Percentiles rank a stretch among this genome's conserved stretches.
phyloP scores from a whole-genome alignment of 2,888 invertebrate species.

The Capitulum mitella region DNA sequence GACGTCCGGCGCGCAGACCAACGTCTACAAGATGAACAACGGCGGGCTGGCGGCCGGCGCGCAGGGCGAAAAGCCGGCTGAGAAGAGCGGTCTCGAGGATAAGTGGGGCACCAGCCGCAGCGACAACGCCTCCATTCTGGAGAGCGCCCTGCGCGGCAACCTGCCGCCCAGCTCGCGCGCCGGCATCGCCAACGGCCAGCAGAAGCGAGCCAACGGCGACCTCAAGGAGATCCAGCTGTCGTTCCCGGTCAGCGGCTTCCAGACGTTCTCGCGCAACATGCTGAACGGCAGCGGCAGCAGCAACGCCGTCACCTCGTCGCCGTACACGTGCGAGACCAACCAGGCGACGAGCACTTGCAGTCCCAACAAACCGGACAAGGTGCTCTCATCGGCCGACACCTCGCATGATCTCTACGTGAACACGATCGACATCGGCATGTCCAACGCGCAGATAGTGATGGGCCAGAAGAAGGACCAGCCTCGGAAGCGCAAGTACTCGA shows the following conservation, averaged over 20 bases:
- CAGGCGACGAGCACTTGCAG: slow-evolving; percentile 23
- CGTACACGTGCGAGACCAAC: slow-evolving; percentile 8
- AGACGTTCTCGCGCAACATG: neutral
- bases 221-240: slow-evolving; percentile 15
- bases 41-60: neutral
- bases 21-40: neutral
- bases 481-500: slow-evolving; percentile 36
- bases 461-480: slow-evolving; percentile 29
- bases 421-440: slow-evolving; percentile 32
- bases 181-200: slow-evolving; percentile 28
- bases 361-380: neutral
- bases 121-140: slow-evolving; percentile 34
- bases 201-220: neutral
- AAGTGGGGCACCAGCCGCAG: slow-evolving; percentile 33
- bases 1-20: neutral
- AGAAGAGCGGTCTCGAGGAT: slow-evolving; percentile 31
- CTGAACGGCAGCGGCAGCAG: neutral
- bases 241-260: slow-evolving; percentile 23
- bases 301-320: neutral
- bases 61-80: slow-evolving; percentile 30
- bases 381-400: neutral
- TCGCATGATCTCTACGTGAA: slow-evolving; percentile 9
- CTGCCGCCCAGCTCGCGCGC: slow-evolving; percentile 32
- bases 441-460: slow-evolving; percentile 31
- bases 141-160: slow-evolving; percentile 35